A percentile compares a stretch with the other conserved stretches of the same genome.
Evolutionary conservation across 2,888 invertebrate genomes (phyloP).

Genomic region (Allacma fusca): DNA sequence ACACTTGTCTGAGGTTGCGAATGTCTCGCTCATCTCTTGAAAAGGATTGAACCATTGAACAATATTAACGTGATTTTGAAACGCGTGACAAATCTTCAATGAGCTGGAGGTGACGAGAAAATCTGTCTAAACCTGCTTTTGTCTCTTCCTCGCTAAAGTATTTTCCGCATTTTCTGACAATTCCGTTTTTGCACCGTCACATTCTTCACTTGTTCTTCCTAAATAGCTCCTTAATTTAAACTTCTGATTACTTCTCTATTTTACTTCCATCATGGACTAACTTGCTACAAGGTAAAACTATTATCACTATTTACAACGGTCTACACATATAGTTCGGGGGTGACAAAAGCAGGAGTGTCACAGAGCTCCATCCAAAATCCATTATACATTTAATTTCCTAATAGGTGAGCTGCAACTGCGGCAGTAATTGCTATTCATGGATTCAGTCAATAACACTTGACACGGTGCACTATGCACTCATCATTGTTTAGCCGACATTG

Average conservation of each 20-base stretch:
- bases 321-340: too few relatives aligned
- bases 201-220: neutral
- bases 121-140: constrained; percentile 45
- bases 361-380: too few relatives aligned
- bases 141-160: constrained; percentile 42
- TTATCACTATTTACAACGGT: too few relatives aligned
- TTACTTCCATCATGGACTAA: too few relatives aligned
- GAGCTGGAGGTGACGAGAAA: constrained; percentile 48
- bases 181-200: constrained; percentile 35
- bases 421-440: neutral
- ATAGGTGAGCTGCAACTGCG: too few relatives aligned
- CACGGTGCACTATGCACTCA: neutral
- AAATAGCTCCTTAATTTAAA: neutral
- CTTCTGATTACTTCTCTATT: too few relatives aligned
- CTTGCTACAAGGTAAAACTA: too few relatives aligned
- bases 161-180: constrained; percentile 28
- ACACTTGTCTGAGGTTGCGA: too few relatives aligned
- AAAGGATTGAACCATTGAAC: neutral
- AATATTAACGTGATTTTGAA: constrained; percentile 40
- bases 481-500: neutral
- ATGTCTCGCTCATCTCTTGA: too few relatives aligned
- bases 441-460: constrained; percentile 16
- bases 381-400: too few relatives aligned
- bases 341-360: too few relatives aligned
- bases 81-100: constrained; percentile 51